Evolutionary conservation across 2,113 vertebrate species (phyloP).

Genomic region (Turdus rufiventris): DNA sequence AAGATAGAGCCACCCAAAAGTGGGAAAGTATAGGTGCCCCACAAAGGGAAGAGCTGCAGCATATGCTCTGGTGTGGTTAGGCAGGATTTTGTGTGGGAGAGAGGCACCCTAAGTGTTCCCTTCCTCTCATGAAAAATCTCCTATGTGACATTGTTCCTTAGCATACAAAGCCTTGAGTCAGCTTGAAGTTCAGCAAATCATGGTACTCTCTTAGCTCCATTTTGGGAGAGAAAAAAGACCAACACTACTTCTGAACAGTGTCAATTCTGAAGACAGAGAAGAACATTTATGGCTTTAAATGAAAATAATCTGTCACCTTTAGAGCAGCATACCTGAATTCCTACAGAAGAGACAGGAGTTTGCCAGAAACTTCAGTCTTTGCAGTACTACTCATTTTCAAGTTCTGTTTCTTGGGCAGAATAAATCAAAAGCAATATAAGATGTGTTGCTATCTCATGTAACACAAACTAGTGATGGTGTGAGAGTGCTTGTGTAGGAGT

Average conservation of each 20-base stretch:
- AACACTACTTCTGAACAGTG: not conserved
- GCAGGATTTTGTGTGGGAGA: not conserved
- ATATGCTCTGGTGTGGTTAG: fast-evolving
- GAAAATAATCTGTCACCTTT: not conserved
- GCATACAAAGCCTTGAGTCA: not conserved
- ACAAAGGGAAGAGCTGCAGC: not conserved
- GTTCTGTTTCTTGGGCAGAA: not conserved
- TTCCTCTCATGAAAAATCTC: not conserved
- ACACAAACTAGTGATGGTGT: not conserved
- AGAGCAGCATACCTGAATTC: not conserved
- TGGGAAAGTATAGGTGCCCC: not conserved
- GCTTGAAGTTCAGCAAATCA: not conserved
- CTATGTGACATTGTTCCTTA: fast-evolving
- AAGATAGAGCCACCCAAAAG: not conserved
- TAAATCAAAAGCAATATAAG: not conserved
- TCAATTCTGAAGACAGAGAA: not conserved
- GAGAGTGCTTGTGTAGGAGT: not conserved
- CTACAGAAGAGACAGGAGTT: not conserved
- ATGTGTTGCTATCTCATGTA: not conserved
- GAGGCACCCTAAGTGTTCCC: not conserved
- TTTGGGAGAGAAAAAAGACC: not conserved
- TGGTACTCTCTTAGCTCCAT: not conserved
- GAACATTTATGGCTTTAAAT: not conserved
- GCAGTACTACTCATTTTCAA: not conserved
- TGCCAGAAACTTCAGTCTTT: not conserved